Percentiles rank a stretch among this genome's conserved stretches.
Conservation (phyloP, 53 echinoderm and acorn worm genomes). For the Actinopyga echinites region DNA sequence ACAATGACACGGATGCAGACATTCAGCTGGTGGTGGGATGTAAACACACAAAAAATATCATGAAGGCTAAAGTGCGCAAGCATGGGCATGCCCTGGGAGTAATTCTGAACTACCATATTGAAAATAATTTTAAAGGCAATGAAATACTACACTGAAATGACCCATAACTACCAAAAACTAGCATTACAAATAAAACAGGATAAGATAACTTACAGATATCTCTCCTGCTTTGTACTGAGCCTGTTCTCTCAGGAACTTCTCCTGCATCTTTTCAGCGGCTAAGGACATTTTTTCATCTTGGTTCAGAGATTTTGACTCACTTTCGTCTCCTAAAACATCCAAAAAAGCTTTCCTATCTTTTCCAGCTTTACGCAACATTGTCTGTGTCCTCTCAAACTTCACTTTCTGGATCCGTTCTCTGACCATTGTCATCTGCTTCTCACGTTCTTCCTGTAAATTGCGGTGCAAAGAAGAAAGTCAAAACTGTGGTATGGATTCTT, state of each 20-base stretch:
- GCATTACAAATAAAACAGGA: too few relatives aligned
- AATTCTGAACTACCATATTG: too few relatives aligned
- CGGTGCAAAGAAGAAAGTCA: background rate
- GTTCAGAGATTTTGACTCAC: constrained; percentile 31
- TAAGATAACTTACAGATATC: constrained; percentile 26
- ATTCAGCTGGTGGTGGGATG: too few relatives aligned
- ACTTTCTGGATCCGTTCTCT: constrained; percentile 85
- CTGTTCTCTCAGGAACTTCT: constrained; percentile 71
- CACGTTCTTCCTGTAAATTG: constrained; percentile 79
- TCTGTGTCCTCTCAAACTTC: constrained; percentile 89
- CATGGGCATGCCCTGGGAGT: too few relatives aligned
- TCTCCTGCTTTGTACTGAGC: constrained; percentile 61
- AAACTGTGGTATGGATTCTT: background rate
- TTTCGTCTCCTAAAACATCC: constrained; percentile 48
- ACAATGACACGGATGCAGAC: too few relatives aligned
- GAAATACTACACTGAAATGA: too few relatives aligned
- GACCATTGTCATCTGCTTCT: constrained; percentile 83
- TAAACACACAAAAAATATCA: too few relatives aligned
- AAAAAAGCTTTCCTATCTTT: constrained; percentile 61
- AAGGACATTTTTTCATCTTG: constrained; percentile 75
- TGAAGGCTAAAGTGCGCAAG: too few relatives aligned
- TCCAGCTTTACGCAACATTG: constrained; percentile 62
- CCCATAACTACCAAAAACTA: too few relatives aligned
- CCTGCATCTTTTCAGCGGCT: constrained; percentile 73
- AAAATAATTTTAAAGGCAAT: too few relatives aligned